Conservation (phyloP, 2,113 vertebrate genomes). For the Urocolius indicus region DNA sequence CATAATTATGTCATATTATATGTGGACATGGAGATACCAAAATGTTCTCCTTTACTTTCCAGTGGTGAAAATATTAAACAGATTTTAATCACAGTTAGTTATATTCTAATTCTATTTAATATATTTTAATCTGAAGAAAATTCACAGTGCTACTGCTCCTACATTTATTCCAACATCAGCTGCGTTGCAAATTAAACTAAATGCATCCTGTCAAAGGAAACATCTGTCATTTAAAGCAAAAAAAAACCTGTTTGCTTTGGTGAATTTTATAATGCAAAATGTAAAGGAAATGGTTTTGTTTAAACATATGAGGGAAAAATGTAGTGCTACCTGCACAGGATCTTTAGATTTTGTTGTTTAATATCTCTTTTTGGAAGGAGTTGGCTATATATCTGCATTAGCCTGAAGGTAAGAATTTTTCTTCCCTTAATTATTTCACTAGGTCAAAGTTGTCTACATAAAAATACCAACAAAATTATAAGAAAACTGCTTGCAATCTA, state of each 20-base stretch:
- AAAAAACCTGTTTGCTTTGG: not conserved
- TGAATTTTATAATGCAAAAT: not conserved
- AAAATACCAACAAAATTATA: slow-evolving; percentile 28
- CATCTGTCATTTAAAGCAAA: not conserved
- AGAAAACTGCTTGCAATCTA: slow-evolving; percentile 25
- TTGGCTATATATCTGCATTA: not conserved
- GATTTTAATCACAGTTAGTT: no score
- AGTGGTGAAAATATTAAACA: not conserved
- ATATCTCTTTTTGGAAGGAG: not conserved
- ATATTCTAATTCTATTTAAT: not conserved
- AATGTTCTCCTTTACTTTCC: slow-evolving; percentile 11
- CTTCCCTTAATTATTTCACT: slow-evolving; percentile 1
- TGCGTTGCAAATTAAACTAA: slow-evolving; percentile 28
- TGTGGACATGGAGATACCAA: not conserved
- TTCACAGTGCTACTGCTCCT: slow-evolving; percentile 1
- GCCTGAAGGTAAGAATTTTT: not conserved
- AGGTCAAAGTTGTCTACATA: not conserved
- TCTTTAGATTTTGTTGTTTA: not conserved
- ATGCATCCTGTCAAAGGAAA: not conserved
- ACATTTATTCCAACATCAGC: slow-evolving; percentile 43
- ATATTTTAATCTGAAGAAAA: not conserved
- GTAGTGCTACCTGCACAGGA: not conserved
- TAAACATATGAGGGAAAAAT: not conserved
- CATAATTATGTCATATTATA: not conserved
- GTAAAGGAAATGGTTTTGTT: not conserved